Evolutionary conservation across 2,797 vertebrate species (phyloP).

Genomic region (Onychomys arenicola): DNA sequence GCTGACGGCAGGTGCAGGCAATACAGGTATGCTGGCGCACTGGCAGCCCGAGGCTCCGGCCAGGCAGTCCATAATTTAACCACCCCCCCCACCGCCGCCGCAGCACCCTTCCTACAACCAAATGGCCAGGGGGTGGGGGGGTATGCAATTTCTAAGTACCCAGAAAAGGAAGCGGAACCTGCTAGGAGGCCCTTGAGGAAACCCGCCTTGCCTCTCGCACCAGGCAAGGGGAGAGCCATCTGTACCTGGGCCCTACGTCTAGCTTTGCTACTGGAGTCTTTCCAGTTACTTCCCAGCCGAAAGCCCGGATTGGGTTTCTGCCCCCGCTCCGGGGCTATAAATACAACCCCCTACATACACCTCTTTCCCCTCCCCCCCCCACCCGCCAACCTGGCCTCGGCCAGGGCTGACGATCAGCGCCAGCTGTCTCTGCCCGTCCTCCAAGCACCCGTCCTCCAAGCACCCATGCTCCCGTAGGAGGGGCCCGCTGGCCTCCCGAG

Average conservation of each 20-base stretch:
- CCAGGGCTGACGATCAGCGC: constrained; percentile 56
- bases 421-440: constrained; percentile 81
- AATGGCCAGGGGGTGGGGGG: background rate
- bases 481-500: constrained; percentile 42
- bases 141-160: constrained; percentile 68
- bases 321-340: constrained; percentile 76
- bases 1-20: background rate
- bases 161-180: constrained; percentile 79
- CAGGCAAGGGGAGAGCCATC: background rate
- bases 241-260: constrained; percentile 27
- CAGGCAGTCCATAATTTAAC: constrained; percentile 50
- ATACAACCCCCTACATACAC: constrained; percentile 74
- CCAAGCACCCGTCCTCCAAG: constrained; percentile 48
- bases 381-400: constrained; percentile 54
- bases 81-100: too few relatives aligned
- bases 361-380: constrained; percentile 72
- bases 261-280: constrained; percentile 54
- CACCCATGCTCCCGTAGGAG: constrained; percentile 36
- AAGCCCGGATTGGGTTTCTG: constrained; percentile 78
- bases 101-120: background rate
- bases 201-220: background rate
- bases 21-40: background rate
- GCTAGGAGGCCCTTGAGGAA: constrained; percentile 54
- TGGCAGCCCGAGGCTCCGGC: background rate
- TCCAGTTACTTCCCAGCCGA: constrained; percentile 73